These are phyloP conservation scores for Hylaea fasciaria DNA, from an alignment of 2,888 invertebrate genomes.

Conservation along the genomic window DNA sequence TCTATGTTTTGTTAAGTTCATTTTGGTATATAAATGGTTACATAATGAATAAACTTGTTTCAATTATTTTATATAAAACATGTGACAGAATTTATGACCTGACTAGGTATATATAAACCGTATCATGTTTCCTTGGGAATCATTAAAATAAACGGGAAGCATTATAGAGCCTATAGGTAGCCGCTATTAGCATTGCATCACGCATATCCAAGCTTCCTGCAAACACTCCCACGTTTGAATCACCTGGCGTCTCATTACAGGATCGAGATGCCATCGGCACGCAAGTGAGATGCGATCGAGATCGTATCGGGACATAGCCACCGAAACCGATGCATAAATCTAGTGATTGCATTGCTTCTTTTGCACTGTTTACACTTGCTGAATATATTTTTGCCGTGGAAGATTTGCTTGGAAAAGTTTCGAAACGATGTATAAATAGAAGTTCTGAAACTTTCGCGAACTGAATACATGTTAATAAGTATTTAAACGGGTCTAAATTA, in stretches of 20 bases:
- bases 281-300: constrained; percentile 74
- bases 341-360: constrained; percentile 44
- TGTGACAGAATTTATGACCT: too few relatives aligned
- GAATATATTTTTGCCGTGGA: constrained; percentile 27
- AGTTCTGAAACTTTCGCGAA: too few relatives aligned
- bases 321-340: constrained; percentile 55
- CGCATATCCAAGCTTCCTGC: constrained; percentile 36
- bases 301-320: constrained; percentile 62
- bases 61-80: too few relatives aligned
- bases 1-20: too few relatives aligned
- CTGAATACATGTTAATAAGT: too few relatives aligned
- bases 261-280: constrained; percentile 76
- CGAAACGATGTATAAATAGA: too few relatives aligned
- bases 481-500: too few relatives aligned
- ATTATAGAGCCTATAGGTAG: constrained; percentile 14
- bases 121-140: constrained; percentile 16
- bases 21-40: too few relatives aligned
- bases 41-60: too few relatives aligned
- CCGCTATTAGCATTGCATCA: constrained; percentile 41
- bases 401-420: constrained; percentile 8
- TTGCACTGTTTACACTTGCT: constrained; percentile 37
- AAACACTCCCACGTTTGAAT: constrained; percentile 39
- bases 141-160: constrained; percentile 29
- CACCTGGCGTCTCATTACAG: constrained; percentile 63
- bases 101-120: too few relatives aligned